These are phyloP conservation scores for Enteromius viviparus DNA, from an alignment of 2,797 vertebrate genomes.

Conservation along the genomic window DNA sequence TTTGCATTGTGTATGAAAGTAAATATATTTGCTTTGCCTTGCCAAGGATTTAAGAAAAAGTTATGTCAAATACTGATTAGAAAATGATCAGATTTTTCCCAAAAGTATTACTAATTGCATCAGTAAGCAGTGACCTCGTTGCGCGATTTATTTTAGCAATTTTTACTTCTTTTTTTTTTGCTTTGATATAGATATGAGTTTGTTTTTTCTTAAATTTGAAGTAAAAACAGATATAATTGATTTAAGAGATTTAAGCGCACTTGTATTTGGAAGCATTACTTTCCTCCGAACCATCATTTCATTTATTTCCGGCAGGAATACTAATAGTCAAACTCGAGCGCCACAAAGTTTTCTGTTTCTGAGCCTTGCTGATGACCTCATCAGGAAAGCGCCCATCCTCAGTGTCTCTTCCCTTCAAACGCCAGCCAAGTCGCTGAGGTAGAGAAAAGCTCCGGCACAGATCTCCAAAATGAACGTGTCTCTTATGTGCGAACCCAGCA, in stretches of 20 bases:
- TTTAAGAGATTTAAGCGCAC: constrained; percentile 12
- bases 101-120: not conserved
- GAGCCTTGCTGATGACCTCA: constrained; percentile 78
- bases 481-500: constrained; percentile 59
- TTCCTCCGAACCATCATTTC: not conserved
- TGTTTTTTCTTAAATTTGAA: not conserved
- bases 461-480: constrained; percentile 59
- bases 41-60: not conserved
- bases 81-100: not conserved
- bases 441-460: constrained; percentile 64
- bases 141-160: not conserved
- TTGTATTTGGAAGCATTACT: not conserved
- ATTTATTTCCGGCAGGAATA: constrained; percentile 45
- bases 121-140: not conserved
- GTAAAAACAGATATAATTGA: not conserved
- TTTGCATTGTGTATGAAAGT: no score
- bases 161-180: not conserved
- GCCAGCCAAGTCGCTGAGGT: constrained; percentile 66
- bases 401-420: constrained; percentile 59
- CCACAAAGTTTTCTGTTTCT: constrained; percentile 54
- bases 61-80: not conserved
- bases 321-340: constrained; percentile 44
- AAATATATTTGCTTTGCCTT: not conserved
- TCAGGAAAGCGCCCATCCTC: constrained; percentile 68
- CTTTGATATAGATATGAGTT: not conserved